Evolutionary conservation across 2,888 invertebrate species (phyloP), one percentile per base, ranked within the genome.

Genomic region (Odontothrips loti): DNA sequence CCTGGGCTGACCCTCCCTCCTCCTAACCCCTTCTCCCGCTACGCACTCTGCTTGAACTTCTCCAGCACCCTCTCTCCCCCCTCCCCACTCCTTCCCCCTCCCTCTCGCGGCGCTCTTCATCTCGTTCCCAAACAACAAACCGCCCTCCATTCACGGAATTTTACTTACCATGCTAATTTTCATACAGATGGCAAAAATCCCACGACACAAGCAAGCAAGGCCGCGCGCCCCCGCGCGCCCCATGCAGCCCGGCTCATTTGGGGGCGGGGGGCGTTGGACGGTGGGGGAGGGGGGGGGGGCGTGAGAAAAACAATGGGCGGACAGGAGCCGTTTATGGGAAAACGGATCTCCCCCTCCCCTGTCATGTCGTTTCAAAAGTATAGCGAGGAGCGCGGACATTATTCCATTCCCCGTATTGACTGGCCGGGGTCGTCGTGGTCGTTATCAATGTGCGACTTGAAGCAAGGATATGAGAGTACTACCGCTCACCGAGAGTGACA

Each of bases 151-250:
- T 75, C 68, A 75, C 68, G 68, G 58, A 75, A 75, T 75, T 75
- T 75, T 75, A 75, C 68, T 75, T 75, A 75, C 68, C 68, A 75
- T 75, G 68, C 68, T 75, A 75, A 75, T 75, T 75, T 75, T 75
- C 68, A 75, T 75, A 75, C 68, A 75, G 68, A 75, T 75, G 68
- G 27, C 68, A 75, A 75, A 75, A 75, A 75, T 75, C 68, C 68
- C 68, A 75, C 68, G 68, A 27, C 58, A 43, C 34, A 20, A 58
- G 20, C 58, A 58, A 20, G 58, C 58, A 20, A 51, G 51, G 51
- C 51, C 51, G 51, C 1, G 51, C 51, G 10, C 51, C 51, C 51
- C 51, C 51, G 51, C 1, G 51, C 51, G 10, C 51, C 51, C 51
- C 15, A 17, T 17, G 51, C 58, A 20, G 17, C 20, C 58, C 34